Conservation (phyloP, 92 coral and sea anemone genomes). For the Bergia puertoricense region DNA sequence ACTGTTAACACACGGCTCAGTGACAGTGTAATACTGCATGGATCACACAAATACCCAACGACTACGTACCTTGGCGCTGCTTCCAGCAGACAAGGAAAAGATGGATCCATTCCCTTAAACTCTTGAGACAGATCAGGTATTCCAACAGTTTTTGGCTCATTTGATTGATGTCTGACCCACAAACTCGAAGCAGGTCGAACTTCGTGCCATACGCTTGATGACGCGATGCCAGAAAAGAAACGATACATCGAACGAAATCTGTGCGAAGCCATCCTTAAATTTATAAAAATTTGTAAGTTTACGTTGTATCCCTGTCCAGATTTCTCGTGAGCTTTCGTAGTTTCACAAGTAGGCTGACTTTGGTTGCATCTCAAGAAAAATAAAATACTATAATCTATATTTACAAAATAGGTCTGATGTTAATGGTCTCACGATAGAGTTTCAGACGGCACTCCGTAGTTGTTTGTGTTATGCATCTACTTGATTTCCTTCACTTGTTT, state of each 20-base stretch:
- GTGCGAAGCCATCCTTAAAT: conserved; percentile 6
- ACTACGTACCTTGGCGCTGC: conserved; percentile 64
- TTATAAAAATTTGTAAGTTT: neutral
- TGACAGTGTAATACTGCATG: too few relatives aligned
- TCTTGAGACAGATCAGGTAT: conserved; percentile 83
- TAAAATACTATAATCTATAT: neutral
- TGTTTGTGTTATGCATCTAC: neutral
- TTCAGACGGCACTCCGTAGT: neutral
- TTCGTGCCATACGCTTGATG: neutral
- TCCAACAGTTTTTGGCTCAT: conserved; percentile 52
- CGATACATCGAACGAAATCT: conserved; percentile 13
- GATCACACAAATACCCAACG: too few relatives aligned
- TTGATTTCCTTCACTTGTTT: too few relatives aligned
- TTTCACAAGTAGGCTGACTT: neutral
- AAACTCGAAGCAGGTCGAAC: neutral
- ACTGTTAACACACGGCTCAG: too few relatives aligned
- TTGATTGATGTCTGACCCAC: conserved; percentile 26
- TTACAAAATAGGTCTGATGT: neutral
- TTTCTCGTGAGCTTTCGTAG: neutral
- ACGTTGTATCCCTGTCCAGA: neutral
- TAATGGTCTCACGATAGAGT: neutral
- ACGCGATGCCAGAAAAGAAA: neutral
- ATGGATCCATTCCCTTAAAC: conserved; percentile 78
- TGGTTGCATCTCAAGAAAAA: neutral
- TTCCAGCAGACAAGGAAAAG: conserved; percentile 81